Conservation (phyloP, 2,888 invertebrate genomes). For the Scaptomyza tumidula region DNA sequence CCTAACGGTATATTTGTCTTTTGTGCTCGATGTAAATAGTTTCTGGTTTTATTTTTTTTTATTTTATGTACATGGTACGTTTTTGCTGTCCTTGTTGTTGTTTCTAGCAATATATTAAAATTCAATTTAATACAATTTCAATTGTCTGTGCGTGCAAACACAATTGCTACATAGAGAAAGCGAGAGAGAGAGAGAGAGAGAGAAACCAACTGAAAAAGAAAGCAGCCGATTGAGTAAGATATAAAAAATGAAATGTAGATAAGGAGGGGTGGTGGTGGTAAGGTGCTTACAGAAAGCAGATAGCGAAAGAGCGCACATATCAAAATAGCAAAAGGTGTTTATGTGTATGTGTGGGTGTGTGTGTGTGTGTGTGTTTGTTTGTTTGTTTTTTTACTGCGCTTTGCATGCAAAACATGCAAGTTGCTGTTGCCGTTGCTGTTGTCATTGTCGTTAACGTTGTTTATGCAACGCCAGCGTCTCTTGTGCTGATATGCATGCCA, state of each 20-base stretch:
- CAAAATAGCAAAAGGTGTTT: slow-evolving; percentile 59
- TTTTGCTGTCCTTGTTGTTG: slow-evolving; percentile 34
- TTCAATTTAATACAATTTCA: slow-evolving; percentile 78
- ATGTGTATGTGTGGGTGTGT: slow-evolving; percentile 27
- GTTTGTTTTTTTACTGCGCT: slow-evolving; percentile 55
- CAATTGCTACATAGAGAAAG: slow-evolving; percentile 8
- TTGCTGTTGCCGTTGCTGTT: slow-evolving; percentile 31
- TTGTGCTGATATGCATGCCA: slow-evolving; percentile 59
- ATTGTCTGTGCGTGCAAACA: slow-evolving; percentile 72
- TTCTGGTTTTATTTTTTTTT: neutral
- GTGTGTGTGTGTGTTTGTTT: slow-evolving; percentile 16
- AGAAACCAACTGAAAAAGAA: neutral
- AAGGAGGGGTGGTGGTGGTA: neutral
- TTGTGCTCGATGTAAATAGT: slow-evolving; percentile 40
- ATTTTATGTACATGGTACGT: slow-evolving; percentile 7
- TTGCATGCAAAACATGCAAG: slow-evolving; percentile 70
- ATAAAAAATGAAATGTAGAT: neutral
- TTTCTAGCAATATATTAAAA: slow-evolving; percentile 69
- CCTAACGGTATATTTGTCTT: neutral
- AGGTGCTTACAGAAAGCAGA: slow-evolving; percentile 3
- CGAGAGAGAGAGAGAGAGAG: no score
- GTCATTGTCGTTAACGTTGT: slow-evolving; percentile 66
- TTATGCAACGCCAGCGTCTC: slow-evolving; percentile 65
- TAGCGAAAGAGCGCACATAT: slow-evolving; percentile 25
- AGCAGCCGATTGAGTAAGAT: neutral